These are phyloP conservation scores for Ceratina japonica DNA, from an alignment of 1,140 invertebrate species.

Conservation along the genomic window DNA sequence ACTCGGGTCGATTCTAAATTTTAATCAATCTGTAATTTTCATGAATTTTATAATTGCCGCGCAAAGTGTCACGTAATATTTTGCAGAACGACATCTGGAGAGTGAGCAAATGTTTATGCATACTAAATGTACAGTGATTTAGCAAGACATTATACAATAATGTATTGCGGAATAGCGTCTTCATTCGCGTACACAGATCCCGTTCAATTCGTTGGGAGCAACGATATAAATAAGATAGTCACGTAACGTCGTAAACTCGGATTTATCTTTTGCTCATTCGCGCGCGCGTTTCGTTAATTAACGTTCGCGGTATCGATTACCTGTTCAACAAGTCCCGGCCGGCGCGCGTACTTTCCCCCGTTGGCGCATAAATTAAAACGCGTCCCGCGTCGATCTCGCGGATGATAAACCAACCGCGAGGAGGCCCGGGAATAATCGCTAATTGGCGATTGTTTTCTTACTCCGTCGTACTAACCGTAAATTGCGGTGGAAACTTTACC, in stretches of 20 bases:
- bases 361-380: slow-evolving; percentile 33
- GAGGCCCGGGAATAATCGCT: slow-evolving; percentile 14
- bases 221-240: too few species aligned
- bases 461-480: slow-evolving; percentile 14
- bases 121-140: too few species aligned
- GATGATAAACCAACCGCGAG: background rate
- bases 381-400: background rate
- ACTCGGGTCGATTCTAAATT: too few species aligned
- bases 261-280: background rate
- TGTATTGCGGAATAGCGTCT: too few species aligned
- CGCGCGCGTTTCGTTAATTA: background rate
- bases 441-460: slow-evolving; percentile 36
- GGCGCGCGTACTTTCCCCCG: background rate
- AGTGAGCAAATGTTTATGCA: too few species aligned
- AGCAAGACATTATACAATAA: too few species aligned
- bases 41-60: too few species aligned
- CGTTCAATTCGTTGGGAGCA: too few species aligned
- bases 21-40: too few species aligned
- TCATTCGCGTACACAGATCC: too few species aligned
- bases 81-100: too few species aligned
- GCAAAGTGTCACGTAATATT: too few species aligned
- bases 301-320: slow-evolving; percentile 27
- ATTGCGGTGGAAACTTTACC: slow-evolving; percentile 21
- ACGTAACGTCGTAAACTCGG: background rate
- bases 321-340: slow-evolving; percentile 5